Conservation (phyloP, 2,113 vertebrate species). For the Protomyctophum bolini region DNA sequence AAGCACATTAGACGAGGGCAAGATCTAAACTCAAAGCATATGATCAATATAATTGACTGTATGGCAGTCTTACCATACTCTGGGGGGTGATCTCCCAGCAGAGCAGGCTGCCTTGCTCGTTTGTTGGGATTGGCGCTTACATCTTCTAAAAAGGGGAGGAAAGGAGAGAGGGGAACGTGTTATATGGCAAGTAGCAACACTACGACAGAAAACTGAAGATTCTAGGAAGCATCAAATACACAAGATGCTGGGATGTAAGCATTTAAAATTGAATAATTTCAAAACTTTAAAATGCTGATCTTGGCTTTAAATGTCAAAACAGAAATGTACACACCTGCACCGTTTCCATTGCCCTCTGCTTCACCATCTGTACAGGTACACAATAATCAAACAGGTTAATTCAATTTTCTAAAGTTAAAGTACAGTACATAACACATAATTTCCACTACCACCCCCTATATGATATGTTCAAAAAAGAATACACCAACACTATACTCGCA, state of each 20-base stretch:
- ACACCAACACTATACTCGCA: constrained; percentile 10
- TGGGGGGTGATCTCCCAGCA: constrained; percentile 89
- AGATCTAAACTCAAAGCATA: too few relatives aligned
- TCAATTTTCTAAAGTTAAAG: constrained; percentile 3
- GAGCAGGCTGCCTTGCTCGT: constrained; percentile 89
- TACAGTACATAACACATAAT: constrained; percentile 28
- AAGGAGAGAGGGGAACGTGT: not conserved
- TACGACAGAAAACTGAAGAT: not conserved
- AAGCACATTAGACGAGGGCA: not conserved
- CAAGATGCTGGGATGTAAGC: constrained; percentile 4
- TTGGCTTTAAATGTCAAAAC: not conserved
- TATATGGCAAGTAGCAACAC: not conserved
- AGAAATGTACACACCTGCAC: constrained; percentile 53
- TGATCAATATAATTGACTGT: not conserved
- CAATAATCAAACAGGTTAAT: constrained; percentile 66
- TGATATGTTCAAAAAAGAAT: constrained; percentile 25
- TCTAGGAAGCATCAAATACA: not conserved
- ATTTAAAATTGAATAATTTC: not conserved
- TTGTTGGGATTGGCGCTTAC: constrained; percentile 88
- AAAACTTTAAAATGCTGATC: not conserved
- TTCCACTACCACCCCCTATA: constrained; percentile 8
- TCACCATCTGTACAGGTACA: constrained; percentile 79
- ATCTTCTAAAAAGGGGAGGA: constrained; percentile 74
- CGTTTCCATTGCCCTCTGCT: constrained; percentile 79
- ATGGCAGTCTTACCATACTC: constrained; percentile 81